Percentiles rank a stretch among this genome's conserved stretches.
Conservation (phyloP, 2,113 vertebrate genomes). For the Lota lota region DNA sequence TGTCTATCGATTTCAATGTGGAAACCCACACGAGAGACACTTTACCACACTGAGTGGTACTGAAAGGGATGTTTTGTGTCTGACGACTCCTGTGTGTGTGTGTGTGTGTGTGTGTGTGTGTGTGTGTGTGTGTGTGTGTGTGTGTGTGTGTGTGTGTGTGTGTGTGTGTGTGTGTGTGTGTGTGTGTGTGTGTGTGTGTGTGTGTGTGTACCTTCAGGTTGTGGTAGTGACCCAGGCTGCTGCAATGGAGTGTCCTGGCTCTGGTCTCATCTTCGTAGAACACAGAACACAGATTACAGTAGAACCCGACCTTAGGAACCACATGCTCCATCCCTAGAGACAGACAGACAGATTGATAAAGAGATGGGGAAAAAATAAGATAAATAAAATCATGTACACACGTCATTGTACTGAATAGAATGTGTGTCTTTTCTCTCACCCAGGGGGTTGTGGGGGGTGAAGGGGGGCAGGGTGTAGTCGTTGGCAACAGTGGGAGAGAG, state of each 20-base stretch:
- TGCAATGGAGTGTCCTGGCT: background rate
- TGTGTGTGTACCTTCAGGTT: background rate
- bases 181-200: slow-evolving; percentile 4
- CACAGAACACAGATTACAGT: background rate
- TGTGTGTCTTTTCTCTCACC: no score
- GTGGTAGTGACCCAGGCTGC: background rate
- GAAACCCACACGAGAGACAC: no score
- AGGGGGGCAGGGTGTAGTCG: no score
- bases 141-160: slow-evolving; percentile 1
- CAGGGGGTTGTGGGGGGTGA: no score
- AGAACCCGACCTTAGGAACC: background rate
- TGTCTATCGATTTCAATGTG: no score
- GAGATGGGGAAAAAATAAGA: background rate
- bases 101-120: background rate
- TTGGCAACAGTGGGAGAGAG: no score
- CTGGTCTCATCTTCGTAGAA: background rate
- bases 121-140: background rate
- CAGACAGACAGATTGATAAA: background rate
- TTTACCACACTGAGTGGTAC: no score
- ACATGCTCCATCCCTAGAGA: background rate
- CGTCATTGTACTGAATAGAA: no score
- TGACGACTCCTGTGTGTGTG: background rate
- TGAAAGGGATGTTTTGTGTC: background rate
- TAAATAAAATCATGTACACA: no score
- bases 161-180: background rate